phyloP scores from a whole-genome alignment of 2,888 invertebrate species.

The Campoplex capitator region DNA sequence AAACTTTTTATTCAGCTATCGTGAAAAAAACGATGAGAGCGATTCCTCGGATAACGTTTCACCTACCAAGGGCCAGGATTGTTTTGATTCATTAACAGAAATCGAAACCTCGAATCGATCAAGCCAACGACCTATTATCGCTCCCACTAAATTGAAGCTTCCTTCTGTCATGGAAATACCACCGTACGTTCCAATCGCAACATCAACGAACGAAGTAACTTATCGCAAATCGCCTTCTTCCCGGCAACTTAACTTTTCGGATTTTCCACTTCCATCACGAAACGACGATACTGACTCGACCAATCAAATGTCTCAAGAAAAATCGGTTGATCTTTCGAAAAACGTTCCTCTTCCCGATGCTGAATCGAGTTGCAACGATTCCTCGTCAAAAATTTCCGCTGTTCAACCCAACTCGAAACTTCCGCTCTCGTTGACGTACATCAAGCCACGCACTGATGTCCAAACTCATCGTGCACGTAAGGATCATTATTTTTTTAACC shows the following conservation, averaged over 20 bases:
- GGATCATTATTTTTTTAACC: conserved; percentile 42
- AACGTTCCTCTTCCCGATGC: conserved; percentile 28
- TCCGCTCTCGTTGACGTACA: conserved; percentile 36
- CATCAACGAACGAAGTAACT: conserved; percentile 49
- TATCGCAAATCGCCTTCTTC: conserved; percentile 36
- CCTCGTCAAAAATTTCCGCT: conserved; percentile 41
- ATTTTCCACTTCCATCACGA: conserved; percentile 47
- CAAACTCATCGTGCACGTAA: conserved; percentile 19
- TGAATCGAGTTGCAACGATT: conserved; percentile 55
- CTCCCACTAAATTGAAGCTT: conserved; percentile 69
- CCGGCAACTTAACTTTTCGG: conserved; percentile 44
- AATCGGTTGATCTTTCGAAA: conserved; percentile 18
- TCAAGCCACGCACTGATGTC: conserved; percentile 8
- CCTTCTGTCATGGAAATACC: conserved; percentile 50
- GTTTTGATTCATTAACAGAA: conserved; percentile 2
- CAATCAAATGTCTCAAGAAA: not conserved
- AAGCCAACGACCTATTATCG: conserved; percentile 59
- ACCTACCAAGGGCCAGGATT: conserved; percentile 40
- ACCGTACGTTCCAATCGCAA: conserved; percentile 1
- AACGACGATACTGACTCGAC: conserved; percentile 2
- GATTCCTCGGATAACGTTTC: conserved; percentile 67
- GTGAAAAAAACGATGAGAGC: conserved; percentile 63
- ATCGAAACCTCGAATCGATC: not conserved
- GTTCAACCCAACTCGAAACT: conserved; percentile 4
- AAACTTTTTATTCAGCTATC: conserved; percentile 66